Base-by-base conservation (phyloP, 2,797 vertebrate genomes). In the Basileuterus tristriatus region DNA sequence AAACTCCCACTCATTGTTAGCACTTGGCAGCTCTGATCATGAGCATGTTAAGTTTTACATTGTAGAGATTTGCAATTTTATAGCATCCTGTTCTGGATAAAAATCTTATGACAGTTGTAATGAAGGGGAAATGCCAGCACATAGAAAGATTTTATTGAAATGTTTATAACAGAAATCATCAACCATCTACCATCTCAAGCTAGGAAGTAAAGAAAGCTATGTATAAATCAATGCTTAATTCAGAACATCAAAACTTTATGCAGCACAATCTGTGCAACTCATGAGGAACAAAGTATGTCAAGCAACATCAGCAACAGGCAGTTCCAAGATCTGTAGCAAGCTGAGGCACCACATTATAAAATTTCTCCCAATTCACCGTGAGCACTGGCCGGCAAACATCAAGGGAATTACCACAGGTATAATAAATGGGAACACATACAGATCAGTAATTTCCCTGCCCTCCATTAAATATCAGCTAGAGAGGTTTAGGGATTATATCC, bases 281-380 rank as follows among this genome's bases (percentile, higher is more conserved):
- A 53, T 46, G 32, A 70, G 17, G 8, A 89, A 3, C 2, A 64
- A 90, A 86, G 53, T 41, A 34, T 11, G 20, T 23, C 49, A 83
- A 23, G 11, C 15, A 59, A 29, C 9, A 63, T 8, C 53, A 83
- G 12, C n/a, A 83, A 65, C 3, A 69, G 16, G 23, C 37, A 69
- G 4, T 58, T 90, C 10, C n/a, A 74, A 77, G 39, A 37, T 32
- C 6, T 47, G 8, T 36, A 44, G 65, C 53, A 74, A 75, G 26
- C 5, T 60, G 32, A 86, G 24, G 19, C 11, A 74, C 27, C 26
- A 39, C 0, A 0, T 24, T 24, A 9, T 6, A 52, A 44, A 4
- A 15, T 71, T 86, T 71, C n/a, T 72, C 10, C 29, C 24, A 69
- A 3, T 37, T 27, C 37, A 34, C 32, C 12, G 30, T 0, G 1